Evolutionary conservation across 2,113 vertebrate genomes (phyloP).

Genomic region (Cnemophilus loriae): DNA sequence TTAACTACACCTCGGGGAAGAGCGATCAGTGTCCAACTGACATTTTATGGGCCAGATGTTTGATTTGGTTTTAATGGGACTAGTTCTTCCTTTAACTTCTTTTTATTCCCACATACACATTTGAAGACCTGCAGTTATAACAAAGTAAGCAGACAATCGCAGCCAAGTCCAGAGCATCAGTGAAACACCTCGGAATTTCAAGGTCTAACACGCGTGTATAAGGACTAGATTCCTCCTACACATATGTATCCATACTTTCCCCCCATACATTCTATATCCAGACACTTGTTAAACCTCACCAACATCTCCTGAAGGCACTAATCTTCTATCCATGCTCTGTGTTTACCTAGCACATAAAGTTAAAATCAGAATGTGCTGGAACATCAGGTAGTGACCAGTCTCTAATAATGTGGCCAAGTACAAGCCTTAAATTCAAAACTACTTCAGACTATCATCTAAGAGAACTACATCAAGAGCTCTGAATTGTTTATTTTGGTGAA

Average conservation of each 20-base stretch:
- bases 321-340: not conserved
- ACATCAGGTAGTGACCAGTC: not conserved
- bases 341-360: not conserved
- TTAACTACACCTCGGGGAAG: not conserved
- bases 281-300: not conserved
- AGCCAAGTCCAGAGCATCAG: not conserved
- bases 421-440: not conserved
- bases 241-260: no score
- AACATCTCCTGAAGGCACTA: not conserved
- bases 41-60: not conserved
- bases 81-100: not conserved
- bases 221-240: not conserved
- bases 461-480: not conserved
- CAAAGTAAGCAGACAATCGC: not conserved
- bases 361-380: not conserved
- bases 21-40: not conserved
- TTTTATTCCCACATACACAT: not conserved
- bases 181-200: not conserved
- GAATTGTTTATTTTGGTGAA: not conserved
- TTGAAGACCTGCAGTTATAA: not conserved
- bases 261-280: not conserved
- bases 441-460: not conserved
- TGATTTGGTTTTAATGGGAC: not conserved
- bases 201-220: fast-evolving
- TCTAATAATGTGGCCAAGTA: not conserved